Evolutionary conservation across 2,888 invertebrate genomes (phyloP), one percentile per base, ranked within the genome.

Genomic region (Chloromyia formosa): DNA sequence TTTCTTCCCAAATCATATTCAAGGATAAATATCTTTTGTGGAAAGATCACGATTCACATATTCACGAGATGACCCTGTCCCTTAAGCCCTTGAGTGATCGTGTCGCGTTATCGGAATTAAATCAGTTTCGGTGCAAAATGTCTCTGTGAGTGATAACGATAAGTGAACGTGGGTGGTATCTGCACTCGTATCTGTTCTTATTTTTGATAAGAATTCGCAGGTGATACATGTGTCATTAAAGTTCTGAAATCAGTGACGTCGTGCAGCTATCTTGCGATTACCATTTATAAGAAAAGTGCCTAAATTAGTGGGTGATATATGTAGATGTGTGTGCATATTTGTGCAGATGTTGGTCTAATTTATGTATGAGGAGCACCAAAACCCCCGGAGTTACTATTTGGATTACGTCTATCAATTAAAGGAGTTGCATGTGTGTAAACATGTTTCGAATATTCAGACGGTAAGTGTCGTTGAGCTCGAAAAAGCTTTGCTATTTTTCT

Each of bases 361-460:
- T 49, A 49, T 7, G 49, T 42, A 12, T 42, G 5, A 12, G 42
- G 5, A 42, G 42, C 12, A 12, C 12, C 42, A 12, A 49, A 49
- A 10, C 49, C 16, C 12, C 16, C 49, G 16, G 49, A n/a, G 10
- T 49, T 49, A 49, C 49, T n/a, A 49, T n/a, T 49, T n/a, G 49
- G 49, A 49, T 49, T 49, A 49, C 49, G 10, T 49, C 49, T 35
- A 49, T 49, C 49, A n/a, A n/a, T 12, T 49, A 49, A n/a, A 12
- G 5, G 16, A 64, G 40, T 40, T 18, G 42, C 12, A 71, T 71
- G 56, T 71, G 16, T 58, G 35, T 18, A 56, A 56, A 58, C 20
- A 71, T 71, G 71, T 71, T 71, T 53, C 71, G 71, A 40, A 71
- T 71, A 56, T 71, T 71, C 18, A 56, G 71, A 71, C 56, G 71